A percentile compares a stretch with the other conserved stretches of the same genome.
Evolutionary conservation across 2,797 vertebrate species (phyloP).

Genomic region (Harpagifer antarcticus): DNA sequence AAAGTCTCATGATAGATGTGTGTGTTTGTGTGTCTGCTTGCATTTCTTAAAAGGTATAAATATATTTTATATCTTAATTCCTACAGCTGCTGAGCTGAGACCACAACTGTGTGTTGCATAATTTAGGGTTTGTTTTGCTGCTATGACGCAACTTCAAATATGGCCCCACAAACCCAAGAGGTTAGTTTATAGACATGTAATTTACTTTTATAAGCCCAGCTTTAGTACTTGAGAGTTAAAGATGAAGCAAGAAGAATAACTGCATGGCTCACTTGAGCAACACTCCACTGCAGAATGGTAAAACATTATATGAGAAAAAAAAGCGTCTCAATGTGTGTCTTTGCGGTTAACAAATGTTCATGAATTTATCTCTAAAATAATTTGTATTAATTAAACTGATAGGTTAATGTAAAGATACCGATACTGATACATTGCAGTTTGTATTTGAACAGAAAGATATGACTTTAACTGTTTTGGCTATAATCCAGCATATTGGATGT

Average conservation of each 20-base stretch:
- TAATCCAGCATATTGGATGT: slow-evolving; percentile 31
- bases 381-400: slow-evolving; percentile 19
- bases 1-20: background rate
- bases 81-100: slow-evolving; percentile 47
- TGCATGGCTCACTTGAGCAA: slow-evolving; percentile 39
- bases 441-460: slow-evolving; percentile 47
- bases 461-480: slow-evolving; percentile 51
- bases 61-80: slow-evolving; percentile 42
- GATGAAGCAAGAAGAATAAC: slow-evolving; percentile 59
- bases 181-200: slow-evolving; percentile 81
- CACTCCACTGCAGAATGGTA: slow-evolving; percentile 24
- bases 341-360: slow-evolving; percentile 4
- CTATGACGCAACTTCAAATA: slow-evolving; percentile 74
- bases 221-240: slow-evolving; percentile 65
- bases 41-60: background rate
- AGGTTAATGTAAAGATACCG: slow-evolving; percentile 24
- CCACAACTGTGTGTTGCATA: slow-evolving; percentile 58
- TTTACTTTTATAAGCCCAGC: slow-evolving; percentile 79
- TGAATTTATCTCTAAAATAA: slow-evolving; percentile 2
- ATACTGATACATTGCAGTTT: slow-evolving; percentile 38
- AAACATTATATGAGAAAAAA: slow-evolving; percentile 24
- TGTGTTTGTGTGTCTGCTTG: background rate
- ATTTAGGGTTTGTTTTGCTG: slow-evolving; percentile 70
- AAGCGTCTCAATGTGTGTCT: slow-evolving; percentile 9
- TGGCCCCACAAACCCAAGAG: slow-evolving; percentile 70